These are phyloP conservation scores for Drosophila busckii DNA, from an alignment of 1,140 invertebrate genomes.

Conservation along the genomic window DNA sequence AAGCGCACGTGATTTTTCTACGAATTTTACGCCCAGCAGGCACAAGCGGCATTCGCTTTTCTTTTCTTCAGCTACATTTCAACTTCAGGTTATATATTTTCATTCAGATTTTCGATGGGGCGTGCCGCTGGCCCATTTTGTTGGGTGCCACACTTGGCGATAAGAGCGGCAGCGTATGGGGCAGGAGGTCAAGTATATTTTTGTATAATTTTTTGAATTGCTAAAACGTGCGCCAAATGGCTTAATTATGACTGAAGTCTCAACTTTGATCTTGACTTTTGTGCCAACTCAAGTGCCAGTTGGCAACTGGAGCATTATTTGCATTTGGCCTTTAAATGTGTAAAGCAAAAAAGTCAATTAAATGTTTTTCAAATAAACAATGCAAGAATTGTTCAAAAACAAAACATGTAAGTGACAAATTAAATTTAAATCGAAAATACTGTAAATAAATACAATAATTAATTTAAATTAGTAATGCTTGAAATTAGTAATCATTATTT, in stretches of 20 bases:
- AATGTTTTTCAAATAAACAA: too few species aligned
- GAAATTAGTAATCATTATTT: too few species aligned
- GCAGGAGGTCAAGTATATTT: conserved; percentile 34
- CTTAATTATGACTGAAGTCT: conserved; percentile 60
- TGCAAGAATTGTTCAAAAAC: too few species aligned
- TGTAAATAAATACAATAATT: too few species aligned
- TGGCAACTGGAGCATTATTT: too few species aligned
- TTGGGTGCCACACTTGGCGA: too few species aligned
- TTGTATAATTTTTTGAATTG: conserved; percentile 73
- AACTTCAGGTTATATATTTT: conserved; percentile 18
- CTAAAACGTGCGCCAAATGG: conserved; percentile 70
- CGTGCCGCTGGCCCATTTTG: conserved; percentile 17
- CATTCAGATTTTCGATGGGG: conserved; percentile 36
- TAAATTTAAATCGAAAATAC: too few species aligned
- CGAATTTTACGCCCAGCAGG: conserved; percentile 60
- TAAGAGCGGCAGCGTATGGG: conserved; percentile 29
- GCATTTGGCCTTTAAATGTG: too few species aligned
- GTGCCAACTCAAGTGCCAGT: too few species aligned
- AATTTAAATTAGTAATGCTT: too few species aligned
- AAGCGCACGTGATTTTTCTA: conserved; percentile 76
- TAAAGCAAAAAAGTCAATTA: too few species aligned
- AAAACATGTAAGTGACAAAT: too few species aligned
- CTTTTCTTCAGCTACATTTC: conserved; percentile 11
- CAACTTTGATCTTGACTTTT: conserved; percentile 57
- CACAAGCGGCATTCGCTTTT: conserved; percentile 16